phyloP scores from a whole-genome alignment of 2,888 invertebrate species.

The Dryocosmus kuriphilus region DNA sequence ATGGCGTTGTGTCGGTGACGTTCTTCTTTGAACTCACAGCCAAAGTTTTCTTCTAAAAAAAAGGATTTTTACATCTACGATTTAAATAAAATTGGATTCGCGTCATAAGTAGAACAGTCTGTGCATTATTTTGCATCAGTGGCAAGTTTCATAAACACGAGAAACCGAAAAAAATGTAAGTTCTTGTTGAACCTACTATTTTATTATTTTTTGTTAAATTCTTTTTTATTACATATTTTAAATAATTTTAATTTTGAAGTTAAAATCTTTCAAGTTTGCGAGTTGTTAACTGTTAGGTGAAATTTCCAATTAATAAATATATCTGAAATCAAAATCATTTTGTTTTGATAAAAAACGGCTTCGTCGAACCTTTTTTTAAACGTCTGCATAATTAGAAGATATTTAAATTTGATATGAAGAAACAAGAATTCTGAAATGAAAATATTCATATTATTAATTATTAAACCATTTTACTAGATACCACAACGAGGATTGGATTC shows the following conservation, averaged over 20 bases:
- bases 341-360: background rate
- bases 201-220: too few relatives aligned
- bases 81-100: background rate
- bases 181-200: slow-evolving; percentile 1
- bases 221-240: too few relatives aligned
- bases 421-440: too few relatives aligned
- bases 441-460: background rate
- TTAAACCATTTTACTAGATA: background rate
- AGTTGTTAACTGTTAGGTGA: too few relatives aligned
- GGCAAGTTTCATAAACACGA: background rate
- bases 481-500: background rate
- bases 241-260: too few relatives aligned
- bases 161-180: background rate
- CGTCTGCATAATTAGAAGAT: too few relatives aligned
- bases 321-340: background rate
- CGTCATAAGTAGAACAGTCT: background rate
- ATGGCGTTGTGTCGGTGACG: too few relatives aligned
- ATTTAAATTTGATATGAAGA: too few relatives aligned
- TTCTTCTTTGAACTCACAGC: too few relatives aligned
- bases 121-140: background rate
- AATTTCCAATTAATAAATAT: too few relatives aligned
- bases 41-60: background rate
- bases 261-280: too few relatives aligned
- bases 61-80: background rate
- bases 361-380: too few relatives aligned